Conservation (phyloP, 2,113 vertebrate genomes). For the Scomber japonicus region DNA sequence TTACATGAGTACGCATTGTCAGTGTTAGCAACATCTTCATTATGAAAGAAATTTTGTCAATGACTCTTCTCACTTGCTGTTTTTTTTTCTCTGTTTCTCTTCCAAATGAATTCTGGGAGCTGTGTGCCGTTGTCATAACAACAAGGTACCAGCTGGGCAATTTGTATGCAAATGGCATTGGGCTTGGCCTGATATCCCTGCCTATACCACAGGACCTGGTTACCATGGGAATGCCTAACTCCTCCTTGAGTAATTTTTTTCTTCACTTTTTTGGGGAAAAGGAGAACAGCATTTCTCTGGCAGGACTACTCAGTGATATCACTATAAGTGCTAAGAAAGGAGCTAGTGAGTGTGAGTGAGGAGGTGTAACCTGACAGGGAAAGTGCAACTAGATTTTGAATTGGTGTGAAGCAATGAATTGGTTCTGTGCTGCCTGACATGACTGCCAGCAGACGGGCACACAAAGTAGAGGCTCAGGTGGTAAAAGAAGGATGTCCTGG, state of each 20-base stretch:
- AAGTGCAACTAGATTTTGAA: slow-evolving; percentile 60
- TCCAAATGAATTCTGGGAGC: slow-evolving; percentile 82
- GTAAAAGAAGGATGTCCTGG: slow-evolving; percentile 13
- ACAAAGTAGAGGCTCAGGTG: slow-evolving; percentile 67
- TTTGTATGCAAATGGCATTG: slow-evolving; percentile 87
- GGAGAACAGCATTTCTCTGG: slow-evolving; percentile 10
- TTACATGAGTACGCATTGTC: slow-evolving; percentile 25
- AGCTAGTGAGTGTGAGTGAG: slow-evolving; percentile 39
- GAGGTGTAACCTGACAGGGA: slow-evolving; percentile 50
- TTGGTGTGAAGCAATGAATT: slow-evolving; percentile 73
- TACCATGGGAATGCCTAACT: slow-evolving; percentile 80
- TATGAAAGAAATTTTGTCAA: slow-evolving; percentile 61
- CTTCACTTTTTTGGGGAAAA: slow-evolving; percentile 1
- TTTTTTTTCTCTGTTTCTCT: slow-evolving; percentile 76
- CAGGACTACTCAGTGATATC: slow-evolving; percentile 11
- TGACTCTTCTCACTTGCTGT: slow-evolving; percentile 63
- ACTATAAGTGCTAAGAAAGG: slow-evolving; percentile 42
- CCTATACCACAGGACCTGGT: slow-evolving; percentile 77
- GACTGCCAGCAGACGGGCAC: slow-evolving; percentile 24
- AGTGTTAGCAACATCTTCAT: slow-evolving; percentile 39
- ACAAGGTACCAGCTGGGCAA: slow-evolving; percentile 88
- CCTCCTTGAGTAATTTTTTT: slow-evolving; percentile 42
- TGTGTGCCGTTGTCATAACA: slow-evolving; percentile 86
- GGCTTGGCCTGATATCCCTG: slow-evolving; percentile 78
- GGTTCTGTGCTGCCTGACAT: slow-evolving; percentile 50